Conservation (phyloP, 2,888 invertebrate species). For the Rhamphomyia laevipes region DNA sequence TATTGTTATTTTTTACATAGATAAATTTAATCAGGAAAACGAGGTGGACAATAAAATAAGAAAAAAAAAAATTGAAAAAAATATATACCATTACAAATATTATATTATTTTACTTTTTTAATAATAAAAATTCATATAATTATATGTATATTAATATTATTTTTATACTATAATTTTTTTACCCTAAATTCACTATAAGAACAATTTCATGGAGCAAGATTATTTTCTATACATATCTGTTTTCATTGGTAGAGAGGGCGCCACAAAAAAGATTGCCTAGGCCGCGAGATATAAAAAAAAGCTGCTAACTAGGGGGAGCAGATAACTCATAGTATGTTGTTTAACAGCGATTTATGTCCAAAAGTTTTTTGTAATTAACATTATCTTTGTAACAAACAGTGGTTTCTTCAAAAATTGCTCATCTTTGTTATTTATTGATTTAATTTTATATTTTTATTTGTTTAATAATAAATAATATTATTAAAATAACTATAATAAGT, state of each 20-base stretch:
- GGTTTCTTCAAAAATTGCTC: too few relatives aligned
- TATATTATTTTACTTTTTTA: not conserved
- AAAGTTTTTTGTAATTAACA: too few relatives aligned
- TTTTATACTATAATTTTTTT: not conserved
- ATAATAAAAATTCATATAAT: not conserved
- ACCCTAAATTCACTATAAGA: not conserved
- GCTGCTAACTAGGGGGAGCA: too few relatives aligned
- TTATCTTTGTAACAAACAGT: too few relatives aligned
- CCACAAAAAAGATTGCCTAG: not conserved
- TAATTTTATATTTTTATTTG: too few relatives aligned
- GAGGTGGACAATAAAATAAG: not conserved
- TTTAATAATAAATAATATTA: too few relatives aligned
- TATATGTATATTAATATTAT: not conserved
- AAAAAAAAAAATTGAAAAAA: not conserved
- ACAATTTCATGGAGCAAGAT: not conserved
- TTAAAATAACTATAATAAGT: too few relatives aligned
- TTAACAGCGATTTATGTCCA: too few relatives aligned
- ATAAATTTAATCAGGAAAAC: not conserved
- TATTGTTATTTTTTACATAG: not conserved
- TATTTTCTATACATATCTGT: not conserved
- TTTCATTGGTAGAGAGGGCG: not conserved
- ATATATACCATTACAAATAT: not conserved
- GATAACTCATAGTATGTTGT: too few relatives aligned
- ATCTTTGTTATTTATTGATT: too few relatives aligned
- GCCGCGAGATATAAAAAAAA: not conserved